Base-by-base conservation (phyloP, 2,888 invertebrate genomes). In the Platycheirus rosarum region DNA sequence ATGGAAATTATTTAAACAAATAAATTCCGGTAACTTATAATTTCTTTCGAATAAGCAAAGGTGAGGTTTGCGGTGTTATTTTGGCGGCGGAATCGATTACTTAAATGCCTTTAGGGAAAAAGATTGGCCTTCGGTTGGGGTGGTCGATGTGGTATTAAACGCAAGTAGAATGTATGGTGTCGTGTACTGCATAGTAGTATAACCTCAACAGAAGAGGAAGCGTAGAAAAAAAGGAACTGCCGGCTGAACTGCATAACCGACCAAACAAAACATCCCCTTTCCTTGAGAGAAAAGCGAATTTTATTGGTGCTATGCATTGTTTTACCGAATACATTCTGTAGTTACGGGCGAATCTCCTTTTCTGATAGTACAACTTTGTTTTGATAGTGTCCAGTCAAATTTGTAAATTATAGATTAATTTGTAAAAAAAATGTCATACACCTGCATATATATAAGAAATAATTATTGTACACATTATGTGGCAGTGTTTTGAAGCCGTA, bases 321-420 rank as follows among this genome's bases (percentile, higher is more conserved):
- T 44, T 16, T 11, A 53, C 5, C 8, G n/a, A 26, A 48, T 29
- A 18, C 60, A 37, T 46, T 14, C 14, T 29, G 48, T 49, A 48
- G 29, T 62, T 57, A 62, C 71, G 63, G 32, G 66, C 46, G 42
- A 62, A 46, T 42, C 53, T 48, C 62, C 20, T 26, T 42, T 35
- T 62, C 48, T 13, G 70, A 62, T 82, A 71, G 66, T 82, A 82
- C 82, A 49, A 82, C 55, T 77, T 77, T 82, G 82, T 82, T 82
- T 77, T 82, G 82, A 68, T 82, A 68, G 42, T 63, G 20, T 68
- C 51, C 29, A 71, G 23, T 16, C 14, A 42, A 29, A 55, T 40
- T 53, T 23, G 42, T 29, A 37, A 37, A 68, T 3, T 35, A 13
- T 29, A 8, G n/a, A n/a, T n/a, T n/a, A n/a, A n/a, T n/a, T n/a